Conservation (phyloP, 2,888 invertebrate genomes). For the Pocota personata region DNA sequence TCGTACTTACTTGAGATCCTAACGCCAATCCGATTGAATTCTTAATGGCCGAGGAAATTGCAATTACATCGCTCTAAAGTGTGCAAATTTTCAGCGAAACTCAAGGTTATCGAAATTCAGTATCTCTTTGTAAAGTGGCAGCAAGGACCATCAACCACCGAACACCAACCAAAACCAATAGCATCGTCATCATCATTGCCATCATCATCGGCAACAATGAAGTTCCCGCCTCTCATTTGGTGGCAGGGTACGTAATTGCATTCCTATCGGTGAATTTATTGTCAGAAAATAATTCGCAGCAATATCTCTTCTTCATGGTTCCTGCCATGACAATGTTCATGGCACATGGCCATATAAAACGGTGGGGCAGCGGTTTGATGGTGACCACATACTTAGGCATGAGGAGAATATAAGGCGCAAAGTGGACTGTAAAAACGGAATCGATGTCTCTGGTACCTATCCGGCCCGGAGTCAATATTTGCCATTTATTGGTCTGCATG, state of each 20-base stretch:
- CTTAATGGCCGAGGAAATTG: slow-evolving; percentile 13
- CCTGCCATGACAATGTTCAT: slow-evolving; percentile 44
- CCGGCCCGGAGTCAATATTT: slow-evolving; percentile 69
- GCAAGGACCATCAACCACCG: neutral
- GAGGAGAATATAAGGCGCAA: neutral
- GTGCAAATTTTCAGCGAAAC: slow-evolving; percentile 41
- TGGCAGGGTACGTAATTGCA: slow-evolving; percentile 71
- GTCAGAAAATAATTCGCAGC: slow-evolving; percentile 72
- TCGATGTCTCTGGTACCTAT: slow-evolving; percentile 65
- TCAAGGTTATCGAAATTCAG: slow-evolving; percentile 28
- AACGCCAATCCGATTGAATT: slow-evolving; percentile 47
- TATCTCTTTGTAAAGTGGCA: slow-evolving; percentile 12
- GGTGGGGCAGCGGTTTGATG: slow-evolving; percentile 6
- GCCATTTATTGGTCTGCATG: slow-evolving; percentile 72
- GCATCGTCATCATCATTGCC: neutral
- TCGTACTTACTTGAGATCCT: slow-evolving; percentile 41
- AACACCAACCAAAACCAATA: neutral
- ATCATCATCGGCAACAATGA: slow-evolving; percentile 48
- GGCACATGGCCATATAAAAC: slow-evolving; percentile 24
- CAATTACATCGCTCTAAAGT: slow-evolving; percentile 45
- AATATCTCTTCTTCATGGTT: slow-evolving; percentile 69
- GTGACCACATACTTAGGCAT: slow-evolving; percentile 14
- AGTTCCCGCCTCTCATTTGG: slow-evolving; percentile 63
- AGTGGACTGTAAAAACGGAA: slow-evolving; percentile 27
- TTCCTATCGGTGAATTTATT: slow-evolving; percentile 73